Conservation (phyloP, 2,888 invertebrate species). For the Caenorhabditis zanzibari region DNA sequence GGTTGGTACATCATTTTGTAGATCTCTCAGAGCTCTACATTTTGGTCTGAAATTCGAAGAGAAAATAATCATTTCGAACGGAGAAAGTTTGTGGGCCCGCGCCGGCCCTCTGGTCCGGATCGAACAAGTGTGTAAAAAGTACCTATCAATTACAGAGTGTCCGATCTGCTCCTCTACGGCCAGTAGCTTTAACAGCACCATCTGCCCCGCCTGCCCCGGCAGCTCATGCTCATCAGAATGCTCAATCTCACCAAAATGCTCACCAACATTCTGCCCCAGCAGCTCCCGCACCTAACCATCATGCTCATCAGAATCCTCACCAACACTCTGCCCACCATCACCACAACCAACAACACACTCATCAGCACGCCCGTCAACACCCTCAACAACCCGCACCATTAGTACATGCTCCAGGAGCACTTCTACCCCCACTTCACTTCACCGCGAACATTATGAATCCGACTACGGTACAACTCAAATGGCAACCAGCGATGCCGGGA, state of each 20-base stretch:
- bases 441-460: constrained; percentile 79
- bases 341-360: no score
- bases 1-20: no score
- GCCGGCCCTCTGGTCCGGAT: no score
- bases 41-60: no score
- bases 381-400: constrained; percentile 6
- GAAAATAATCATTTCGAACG: no score
- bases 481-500: constrained; percentile 71
- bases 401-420: constrained; percentile 67
- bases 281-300: no score
- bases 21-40: neutral
- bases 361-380: constrained; percentile 2
- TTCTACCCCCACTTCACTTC: constrained; percentile 80
- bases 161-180: constrained; percentile 41
- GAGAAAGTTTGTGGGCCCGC: no score
- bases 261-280: no score
- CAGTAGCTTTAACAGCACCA: neutral
- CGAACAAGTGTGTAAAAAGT: no score
- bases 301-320: neutral
- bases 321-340: no score
- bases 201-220: constrained; percentile 19
- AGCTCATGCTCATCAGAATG: constrained; percentile 12
- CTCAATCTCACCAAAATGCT: neutral
- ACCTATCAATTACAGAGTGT: constrained; percentile 64
- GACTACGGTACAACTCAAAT: constrained; percentile 78